Evolutionary conservation across 2,888 invertebrate genomes (phyloP), one percentile per base, ranked within the genome.

Genomic region (Tiliacea citrago): DNA sequence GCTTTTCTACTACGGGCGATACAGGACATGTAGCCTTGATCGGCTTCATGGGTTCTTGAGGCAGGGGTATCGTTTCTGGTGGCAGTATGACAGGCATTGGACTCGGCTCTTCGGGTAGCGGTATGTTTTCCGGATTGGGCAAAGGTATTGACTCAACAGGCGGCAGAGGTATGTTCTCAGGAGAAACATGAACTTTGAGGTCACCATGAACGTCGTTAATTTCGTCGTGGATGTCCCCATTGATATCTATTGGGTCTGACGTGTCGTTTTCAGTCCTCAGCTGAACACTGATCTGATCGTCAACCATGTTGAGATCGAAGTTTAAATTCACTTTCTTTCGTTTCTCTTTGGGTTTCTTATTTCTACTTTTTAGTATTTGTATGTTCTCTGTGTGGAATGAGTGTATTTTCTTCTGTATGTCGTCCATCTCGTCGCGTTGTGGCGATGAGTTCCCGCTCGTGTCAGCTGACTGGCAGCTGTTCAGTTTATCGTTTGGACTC

Each of bases 301-400:
- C 96, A 53, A 96, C 95, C 94, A 97, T 96, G 88, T 95, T 96
- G 51, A 97, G 94, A 87, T 97, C 97, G 81, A 97, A 97, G 85
- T 96, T 97, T 24, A 97, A 88, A 80, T 97, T 96, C n/a, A 97
- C 96, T 87, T 96, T 96, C 93, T 96, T 96, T 78, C 96, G 93
- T 81, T 96, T 96, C 85, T 96, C 96, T 82, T 96, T 96, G 0
- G 96, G 96, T 76, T 97, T 97, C 77, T 97, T 97, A 76, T 97
- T 97, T 80, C 97, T 95, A 71, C 97, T 97, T 86, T 97, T 97
- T 62, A 97, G 90, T 85, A 97, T 97, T 81, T 96, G 95, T 80
- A 97, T 97, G 89, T 97, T 97, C 88, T 97, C 97, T 2, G 97
- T 97, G 89, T 97, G 97, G 90, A 97, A 97, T 53, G 97, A 97